These are phyloP conservation scores for Spialia ferax DNA, from an alignment of 2,888 invertebrate species.

Conservation along the genomic window DNA sequence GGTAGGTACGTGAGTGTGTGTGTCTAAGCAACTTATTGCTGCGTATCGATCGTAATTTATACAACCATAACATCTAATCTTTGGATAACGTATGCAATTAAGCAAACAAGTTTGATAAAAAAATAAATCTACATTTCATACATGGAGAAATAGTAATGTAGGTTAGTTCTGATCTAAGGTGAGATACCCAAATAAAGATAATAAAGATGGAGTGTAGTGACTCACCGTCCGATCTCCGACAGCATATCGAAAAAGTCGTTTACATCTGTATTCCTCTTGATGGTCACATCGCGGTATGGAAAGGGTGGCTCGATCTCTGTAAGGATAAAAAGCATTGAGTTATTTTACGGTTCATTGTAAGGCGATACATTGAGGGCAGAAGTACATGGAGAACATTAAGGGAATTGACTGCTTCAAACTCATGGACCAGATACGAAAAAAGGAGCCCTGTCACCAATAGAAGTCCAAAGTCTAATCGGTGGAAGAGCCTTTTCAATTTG, in stretches of 20 bases:
- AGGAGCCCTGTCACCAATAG: too few species aligned
- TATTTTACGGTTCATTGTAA: too few species aligned
- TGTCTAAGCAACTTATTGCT: neutral
- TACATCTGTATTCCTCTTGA: constrained; percentile 94
- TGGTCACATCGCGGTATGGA: constrained; percentile 94
- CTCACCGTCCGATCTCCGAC: constrained; percentile 97
- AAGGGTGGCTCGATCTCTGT: constrained; percentile 96
- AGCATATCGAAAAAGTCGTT: constrained; percentile 95
- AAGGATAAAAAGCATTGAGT: constrained; percentile 55
- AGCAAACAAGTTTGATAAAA: constrained; percentile 7
- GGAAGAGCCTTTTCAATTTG: too few species aligned
- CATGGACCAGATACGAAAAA: too few species aligned
- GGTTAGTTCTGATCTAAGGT: constrained; percentile 6
- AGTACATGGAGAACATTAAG: too few species aligned
- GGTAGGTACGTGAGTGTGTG: too few species aligned
- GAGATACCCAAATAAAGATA: constrained; percentile 12
- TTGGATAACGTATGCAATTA: neutral
- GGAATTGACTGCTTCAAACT: too few species aligned
- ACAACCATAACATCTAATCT: neutral
- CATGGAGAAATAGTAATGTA: constrained; percentile 9
- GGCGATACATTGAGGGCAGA: too few species aligned
- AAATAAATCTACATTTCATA: neutral
- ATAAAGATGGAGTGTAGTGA: constrained; percentile 46
- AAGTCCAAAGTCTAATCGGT: too few species aligned
- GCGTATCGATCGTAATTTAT: neutral